Evolutionary conservation across 2,888 invertebrate species (phyloP), one percentile per base, ranked within the genome.

Genomic region (Galerucella nymphaeae): DNA sequence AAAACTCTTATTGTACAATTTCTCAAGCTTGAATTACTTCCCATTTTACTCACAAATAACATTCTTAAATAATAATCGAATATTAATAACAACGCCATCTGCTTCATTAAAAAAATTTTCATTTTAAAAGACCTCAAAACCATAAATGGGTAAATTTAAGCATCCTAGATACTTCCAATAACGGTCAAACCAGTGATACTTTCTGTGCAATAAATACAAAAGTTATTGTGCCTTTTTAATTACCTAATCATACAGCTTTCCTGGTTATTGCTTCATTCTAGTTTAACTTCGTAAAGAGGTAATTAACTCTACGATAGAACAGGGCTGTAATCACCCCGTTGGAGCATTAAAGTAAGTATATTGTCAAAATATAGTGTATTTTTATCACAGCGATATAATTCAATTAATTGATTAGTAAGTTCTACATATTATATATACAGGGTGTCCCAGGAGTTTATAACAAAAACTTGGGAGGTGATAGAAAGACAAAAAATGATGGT

Each of bases 211-310:
- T 65, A 48, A 55, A 68, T 68, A 59, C 61, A 68, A 61, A 59
- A 61, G 61, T 61, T 61, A 68, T 41, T 23, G 59, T 59, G 10
- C 10, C 38, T 38, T 30, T 23, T 55, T 55, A 23, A 55, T 55
- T 55, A 20, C 48, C 59, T 58, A 67, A 67, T 67, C 67, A 67
- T 30, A 48, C n/a, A 68, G 48, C 61, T 20, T 61, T 58, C 55
- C 61, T 48, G 50, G 58, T 61, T 68, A 61, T 68, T 61, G 61
- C 66, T 18, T 23, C 66, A 55, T 66, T 66, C 66, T 20, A 66
- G 66, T 66, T 66, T 41, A 53, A 18, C 16, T 53, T 55, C 14
- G 23, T 68, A 68, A 68, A 61, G 61, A 68, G 68, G 59, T 61
- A 68, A 68, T 68, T 68, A 68, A 50, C 68, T 68, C 11, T 42